Conservation (phyloP, 1,140 invertebrate genomes). For the Pomacea maculata region DNA sequence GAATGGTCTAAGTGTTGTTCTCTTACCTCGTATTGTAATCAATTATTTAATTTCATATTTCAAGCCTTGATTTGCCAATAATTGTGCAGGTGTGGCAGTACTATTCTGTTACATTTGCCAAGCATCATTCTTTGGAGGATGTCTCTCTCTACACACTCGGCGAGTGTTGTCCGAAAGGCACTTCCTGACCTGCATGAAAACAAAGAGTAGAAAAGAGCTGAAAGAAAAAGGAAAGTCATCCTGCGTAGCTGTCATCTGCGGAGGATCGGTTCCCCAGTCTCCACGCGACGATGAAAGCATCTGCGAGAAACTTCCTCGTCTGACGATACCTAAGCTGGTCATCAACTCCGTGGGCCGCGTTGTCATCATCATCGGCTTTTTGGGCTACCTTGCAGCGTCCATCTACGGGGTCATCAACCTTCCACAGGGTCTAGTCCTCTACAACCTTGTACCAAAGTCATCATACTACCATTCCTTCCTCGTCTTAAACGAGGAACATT, state of each 20-base stretch:
- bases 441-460: conserved; percentile 57
- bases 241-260: conserved; percentile 7
- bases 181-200: conserved; percentile 19
- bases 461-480: conserved; percentile 52
- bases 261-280: conserved; percentile 11
- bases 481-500: conserved; percentile 20
- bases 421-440: conserved; percentile 83
- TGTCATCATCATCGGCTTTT: conserved; percentile 82
- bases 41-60: too few species aligned
- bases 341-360: conserved; percentile 69
- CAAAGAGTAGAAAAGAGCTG: conserved; percentile 5
- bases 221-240: conserved; percentile 16
- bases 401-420: conserved; percentile 87
- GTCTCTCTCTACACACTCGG: conserved; percentile 88
- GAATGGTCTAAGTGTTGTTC: too few species aligned
- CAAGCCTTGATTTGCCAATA: too few species aligned
- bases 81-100: conserved; percentile 81
- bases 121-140: conserved; percentile 91
- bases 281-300: conserved; percentile 13
- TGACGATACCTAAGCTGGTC: conserved; percentile 23
- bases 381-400: conserved; percentile 83
- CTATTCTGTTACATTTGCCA: conserved; percentile 94
- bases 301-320: conserved; percentile 26
- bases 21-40: too few species aligned
- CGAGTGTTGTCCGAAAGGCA: conserved; percentile 72